phyloP scores from a whole-genome alignment of 2,888 invertebrate genomes.

The Acrocyrtus sp. region DNA sequence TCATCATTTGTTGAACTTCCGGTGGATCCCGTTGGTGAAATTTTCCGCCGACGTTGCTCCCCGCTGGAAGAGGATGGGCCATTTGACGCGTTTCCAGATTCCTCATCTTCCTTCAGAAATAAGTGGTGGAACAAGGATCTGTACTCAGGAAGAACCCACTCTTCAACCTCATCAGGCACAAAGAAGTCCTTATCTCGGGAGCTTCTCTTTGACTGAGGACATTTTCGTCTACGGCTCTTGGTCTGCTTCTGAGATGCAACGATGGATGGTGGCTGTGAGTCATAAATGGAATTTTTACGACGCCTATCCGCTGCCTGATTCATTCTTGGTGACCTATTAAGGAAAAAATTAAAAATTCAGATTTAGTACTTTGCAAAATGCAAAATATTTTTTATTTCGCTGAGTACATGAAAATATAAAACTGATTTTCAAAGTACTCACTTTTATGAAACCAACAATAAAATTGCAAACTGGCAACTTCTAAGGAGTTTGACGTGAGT shows the following conservation, averaged over 20 bases:
- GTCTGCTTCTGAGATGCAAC: background rate
- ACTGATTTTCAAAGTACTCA: too few species aligned
- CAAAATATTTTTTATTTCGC: background rate
- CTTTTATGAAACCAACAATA: too few species aligned
- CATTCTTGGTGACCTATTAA: slow-evolving; percentile 6
- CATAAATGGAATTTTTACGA: slow-evolving; percentile 41
- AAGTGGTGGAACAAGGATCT: slow-evolving; percentile 53
- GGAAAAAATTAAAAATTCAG: slow-evolving; percentile 1
- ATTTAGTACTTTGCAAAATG: background rate
- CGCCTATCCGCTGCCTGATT: slow-evolving; percentile 11
- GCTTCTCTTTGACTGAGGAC: slow-evolving; percentile 1
- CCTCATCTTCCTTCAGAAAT: slow-evolving; percentile 36
- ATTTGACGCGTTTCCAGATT: background rate
- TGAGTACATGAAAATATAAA: background rate
- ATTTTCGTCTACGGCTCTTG: slow-evolving; percentile 6
- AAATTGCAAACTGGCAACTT: background rate
- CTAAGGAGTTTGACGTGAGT: background rate
- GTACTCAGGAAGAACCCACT: slow-evolving; percentile 54
- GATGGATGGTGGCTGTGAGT: background rate
- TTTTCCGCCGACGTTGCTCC: slow-evolving; percentile 9
- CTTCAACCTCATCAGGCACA: slow-evolving; percentile 37
- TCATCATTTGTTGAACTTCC: slow-evolving; percentile 23
- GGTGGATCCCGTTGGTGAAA: slow-evolving; percentile 26
- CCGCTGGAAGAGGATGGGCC: background rate
- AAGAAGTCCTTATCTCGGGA: slow-evolving; percentile 45